phyloP scores from a whole-genome alignment of 1,140 invertebrate genomes.

The Semibalanus balanoides region DNA sequence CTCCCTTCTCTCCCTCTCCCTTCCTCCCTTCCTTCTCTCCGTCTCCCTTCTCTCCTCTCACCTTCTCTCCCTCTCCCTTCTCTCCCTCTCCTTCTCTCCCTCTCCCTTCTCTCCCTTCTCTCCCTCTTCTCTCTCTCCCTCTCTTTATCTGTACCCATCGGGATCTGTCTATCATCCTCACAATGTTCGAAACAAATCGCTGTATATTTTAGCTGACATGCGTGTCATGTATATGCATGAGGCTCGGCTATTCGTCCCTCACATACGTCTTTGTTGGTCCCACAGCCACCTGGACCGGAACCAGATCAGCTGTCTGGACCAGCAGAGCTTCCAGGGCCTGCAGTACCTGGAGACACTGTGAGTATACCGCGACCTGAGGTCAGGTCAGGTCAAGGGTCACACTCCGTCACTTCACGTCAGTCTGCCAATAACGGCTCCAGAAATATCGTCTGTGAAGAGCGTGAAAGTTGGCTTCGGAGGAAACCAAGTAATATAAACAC shows the following conservation, averaged over 20 bases:
- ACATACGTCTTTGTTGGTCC: constrained; percentile 23
- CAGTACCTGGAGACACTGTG: constrained; percentile 77
- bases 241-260: not conserved
- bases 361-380: constrained; percentile 33
- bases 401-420: no score
- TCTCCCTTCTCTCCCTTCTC: not conserved
- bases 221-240: constrained; percentile 7
- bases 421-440: no score
- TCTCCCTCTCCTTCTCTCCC: constrained; percentile 4
- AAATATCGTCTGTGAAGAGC: no score
- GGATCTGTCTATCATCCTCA: not conserved
- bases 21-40: not conserved
- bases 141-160: not conserved
- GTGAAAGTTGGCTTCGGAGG: no score
- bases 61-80: constrained; percentile 12
- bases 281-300: constrained; percentile 84
- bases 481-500: no score
- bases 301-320: constrained; percentile 80
- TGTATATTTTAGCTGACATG: constrained; percentile 6
- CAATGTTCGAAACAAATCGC: not conserved
- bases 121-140: not conserved
- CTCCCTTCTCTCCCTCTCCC: no score
- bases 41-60: not conserved
- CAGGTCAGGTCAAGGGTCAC: no score
- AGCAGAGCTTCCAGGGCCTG: constrained; percentile 62